Evolutionary conservation across 2,113 vertebrate genomes (phyloP), one percentile per base, ranked within the genome.

Genomic region (Pteropus alecto): DNA sequence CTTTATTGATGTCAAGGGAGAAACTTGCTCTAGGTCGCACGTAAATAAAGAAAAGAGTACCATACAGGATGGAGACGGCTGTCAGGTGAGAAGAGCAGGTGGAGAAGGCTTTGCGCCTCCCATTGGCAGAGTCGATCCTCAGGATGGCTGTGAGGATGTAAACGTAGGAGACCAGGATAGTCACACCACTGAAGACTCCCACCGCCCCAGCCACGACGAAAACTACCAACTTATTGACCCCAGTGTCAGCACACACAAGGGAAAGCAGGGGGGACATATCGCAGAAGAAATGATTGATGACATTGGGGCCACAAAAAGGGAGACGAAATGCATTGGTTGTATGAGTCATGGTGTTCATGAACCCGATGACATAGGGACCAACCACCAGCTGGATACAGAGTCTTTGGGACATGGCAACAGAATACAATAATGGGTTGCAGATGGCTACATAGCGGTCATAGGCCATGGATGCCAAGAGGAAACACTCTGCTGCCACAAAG

Each of bases 11-110:
- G 15, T 95, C 87, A 28, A 87, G 41, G 3, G 94, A 96, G 46
- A 93, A 71, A 16, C 56, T 87, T 46, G 92, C 93, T 35, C 67
- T 92, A 6, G 97, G 96, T n/a, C n/a, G 16, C 9, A 97, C 94
- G 43, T 96, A 97, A 60, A 96, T 94, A 70, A 93, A 97, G 78
- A 98, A 96, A 22, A 96, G 89, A 7, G 93, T 96, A 21, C 97
- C 97, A 38, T 92, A 97, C 18, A 88, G 77, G 58, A 97, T 96
- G 33, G 74, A 85, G n/a, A 96, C 82, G 0, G 94, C 96, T 1
- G 78, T 90, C 46, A 96, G 13, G 54, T 97, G 93, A 19, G 94
- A 96, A 28, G 96, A 84, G 35, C 97, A 97, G 51, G 93, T 93
- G 9, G 95, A 97, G 33, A 96, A 95, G 15, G 92, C 78, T 89